These are phyloP conservation scores for Gymnocypris eckloni DNA, from an alignment of 2,797 vertebrate species.

Conservation along the genomic window DNA sequence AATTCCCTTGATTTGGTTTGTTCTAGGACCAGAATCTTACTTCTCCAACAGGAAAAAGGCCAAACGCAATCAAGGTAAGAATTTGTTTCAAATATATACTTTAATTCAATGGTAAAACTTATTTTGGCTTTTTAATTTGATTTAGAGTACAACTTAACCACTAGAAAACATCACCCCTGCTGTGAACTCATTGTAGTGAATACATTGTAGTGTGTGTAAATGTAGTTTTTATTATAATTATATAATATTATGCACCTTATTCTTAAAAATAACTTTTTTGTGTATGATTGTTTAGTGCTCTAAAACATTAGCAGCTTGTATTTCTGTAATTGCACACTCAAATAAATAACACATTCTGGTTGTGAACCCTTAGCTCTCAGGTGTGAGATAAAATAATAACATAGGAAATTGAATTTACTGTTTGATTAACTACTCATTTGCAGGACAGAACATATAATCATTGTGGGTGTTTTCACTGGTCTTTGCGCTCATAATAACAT, in stretches of 20 bases:
- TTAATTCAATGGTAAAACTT: not conserved
- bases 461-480: slow-evolving; percentile 9
- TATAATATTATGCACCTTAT: not conserved
- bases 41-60: slow-evolving; percentile 61
- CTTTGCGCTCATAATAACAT: not conserved
- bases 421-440: slow-evolving; percentile 6
- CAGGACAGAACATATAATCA: not conserved
- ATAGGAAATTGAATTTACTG: not conserved
- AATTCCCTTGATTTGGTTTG: slow-evolving; percentile 35
- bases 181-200: not conserved
- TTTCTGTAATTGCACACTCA: slow-evolving; percentile 1
- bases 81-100: not conserved
- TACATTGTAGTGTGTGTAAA: not conserved
- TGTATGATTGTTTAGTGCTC: not conserved
- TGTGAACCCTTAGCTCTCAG: not conserved
- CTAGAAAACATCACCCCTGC: not conserved
- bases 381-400: not conserved
- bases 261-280: not conserved
- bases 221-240: not conserved
- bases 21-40: slow-evolving; percentile 64
- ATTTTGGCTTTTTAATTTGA: not conserved
- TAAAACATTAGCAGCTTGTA: slow-evolving; percentile 1
- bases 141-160: not conserved
- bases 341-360: not conserved
- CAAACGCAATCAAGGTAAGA: slow-evolving; percentile 74